Percentiles rank a stretch among this genome's conserved stretches.
phyloP scores from a whole-genome alignment of 1,140 invertebrate genomes.

The Andrena cerasifolii region DNA sequence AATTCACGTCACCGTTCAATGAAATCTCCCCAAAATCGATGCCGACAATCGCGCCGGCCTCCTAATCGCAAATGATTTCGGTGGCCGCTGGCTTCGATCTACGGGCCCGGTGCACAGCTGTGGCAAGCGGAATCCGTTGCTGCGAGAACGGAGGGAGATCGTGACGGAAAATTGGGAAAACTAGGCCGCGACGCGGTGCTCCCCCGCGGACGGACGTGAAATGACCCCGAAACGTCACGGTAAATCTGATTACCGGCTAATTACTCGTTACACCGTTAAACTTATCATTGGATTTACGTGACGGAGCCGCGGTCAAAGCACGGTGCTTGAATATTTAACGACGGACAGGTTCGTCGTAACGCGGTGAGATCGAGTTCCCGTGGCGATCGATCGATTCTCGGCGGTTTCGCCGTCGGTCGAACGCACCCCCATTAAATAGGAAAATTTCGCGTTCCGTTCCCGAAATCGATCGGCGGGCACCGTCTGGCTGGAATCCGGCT shows the following conservation, averaged over 20 bases:
- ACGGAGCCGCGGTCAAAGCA: slow-evolving; percentile 5
- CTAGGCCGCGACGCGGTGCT: slow-evolving; percentile 9
- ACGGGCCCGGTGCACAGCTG: too few relatives aligned
- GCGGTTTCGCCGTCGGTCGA: too few relatives aligned
- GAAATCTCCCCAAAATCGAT: slow-evolving; percentile 19
- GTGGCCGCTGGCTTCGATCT: too few relatives aligned
- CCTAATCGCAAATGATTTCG: too few relatives aligned
- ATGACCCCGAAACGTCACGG: slow-evolving; percentile 35
- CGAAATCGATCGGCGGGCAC: background rate
- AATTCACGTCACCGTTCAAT: slow-evolving; percentile 33
- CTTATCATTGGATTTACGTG: slow-evolving; percentile 42
- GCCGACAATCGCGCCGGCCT: too few relatives aligned
- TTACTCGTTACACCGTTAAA: slow-evolving; percentile 40
- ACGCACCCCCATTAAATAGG: background rate
- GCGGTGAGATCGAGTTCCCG: slow-evolving; percentile 4
- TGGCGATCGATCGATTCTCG: background rate
- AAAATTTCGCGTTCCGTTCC: background rate
- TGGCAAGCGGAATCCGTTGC: background rate
- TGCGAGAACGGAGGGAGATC: slow-evolving; percentile 5
- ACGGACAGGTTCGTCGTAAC: background rate
- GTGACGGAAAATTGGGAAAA: slow-evolving; percentile 23
- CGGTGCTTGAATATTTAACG: slow-evolving; percentile 28
- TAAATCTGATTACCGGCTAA: slow-evolving; percentile 43
- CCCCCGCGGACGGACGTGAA: background rate
- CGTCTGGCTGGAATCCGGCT: background rate